Base-by-base conservation (phyloP, 2,113 vertebrate genomes). In the Brachyistius frenatus region DNA sequence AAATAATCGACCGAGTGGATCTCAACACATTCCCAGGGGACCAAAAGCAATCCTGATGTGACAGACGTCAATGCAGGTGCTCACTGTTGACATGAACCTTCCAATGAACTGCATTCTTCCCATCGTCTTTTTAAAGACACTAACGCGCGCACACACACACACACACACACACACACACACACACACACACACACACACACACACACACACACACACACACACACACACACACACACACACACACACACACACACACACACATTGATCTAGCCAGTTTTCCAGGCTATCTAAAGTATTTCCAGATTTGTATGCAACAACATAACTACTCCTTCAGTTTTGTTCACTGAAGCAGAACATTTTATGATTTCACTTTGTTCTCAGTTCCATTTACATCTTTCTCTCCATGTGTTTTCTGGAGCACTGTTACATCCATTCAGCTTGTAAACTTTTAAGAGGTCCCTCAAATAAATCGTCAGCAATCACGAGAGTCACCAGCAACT, bases 1-100 rank as follows among this genome's bases (percentile, higher is more conserved):
- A 78, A 83, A 85, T 73, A 87, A 88, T 90, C 69, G 57, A 80
- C 30, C 56, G 2, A 80, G 66, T 81, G 81, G 57, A 83, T 85
- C 75, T 70, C 67, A 23, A 50, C 80, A 32, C 66, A 5, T n/a
- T 85, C 87, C 85, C 74, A 46, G 58, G 56, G 49, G 83, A 75
- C 32, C 30, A 13, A 35, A 76, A 64, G 46, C 78, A 67, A 78
- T 70, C 53, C 64, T 73, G 69, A 84, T 7, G 84, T 83, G 84
- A 83, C 86, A 79, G 69, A 50, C 81, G 79, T 79, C 74, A 79
- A 84, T 83, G 81, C 70, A 81, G 61, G 64, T 72, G 41, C 76
- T 83, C 69, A 39, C 67, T 71, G 73, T 86, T 88, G 83, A 82
- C 83, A 78, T 11, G 44, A 23, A 54, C 32, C 30, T 49, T 85